Conservation (phyloP, 2,888 invertebrate genomes). For the Ischnus inquisitorius region DNA sequence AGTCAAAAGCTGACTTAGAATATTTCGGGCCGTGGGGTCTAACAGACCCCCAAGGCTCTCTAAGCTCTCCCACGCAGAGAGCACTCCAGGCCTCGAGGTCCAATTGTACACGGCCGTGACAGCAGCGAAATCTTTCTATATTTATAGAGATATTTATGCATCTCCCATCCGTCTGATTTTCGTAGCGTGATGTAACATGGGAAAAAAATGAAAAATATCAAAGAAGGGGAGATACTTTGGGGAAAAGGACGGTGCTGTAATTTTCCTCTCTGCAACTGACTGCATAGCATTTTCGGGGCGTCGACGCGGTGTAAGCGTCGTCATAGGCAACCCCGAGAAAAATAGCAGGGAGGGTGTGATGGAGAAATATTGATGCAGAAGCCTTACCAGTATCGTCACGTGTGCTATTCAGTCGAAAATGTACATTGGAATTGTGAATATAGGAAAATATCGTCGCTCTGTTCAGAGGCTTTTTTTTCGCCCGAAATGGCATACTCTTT, state of each 20-base stretch:
- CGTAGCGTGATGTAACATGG: not conserved
- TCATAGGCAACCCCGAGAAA: conserved; percentile 59
- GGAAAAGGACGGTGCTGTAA: conserved; percentile 27
- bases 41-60: no score
- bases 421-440: conserved; percentile 9
- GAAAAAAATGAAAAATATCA: not conserved
- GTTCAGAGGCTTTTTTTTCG: not conserved
- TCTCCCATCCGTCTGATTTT: no score
- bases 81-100: no score
- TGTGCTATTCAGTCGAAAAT: conserved; percentile 7
- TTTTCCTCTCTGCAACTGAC: conserved; percentile 44
- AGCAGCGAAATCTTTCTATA: no score
- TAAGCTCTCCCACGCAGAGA: no score
- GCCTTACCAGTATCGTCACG: not conserved
- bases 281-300: not conserved
- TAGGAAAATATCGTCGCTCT: conserved; percentile 3
- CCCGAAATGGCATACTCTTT: not conserved
- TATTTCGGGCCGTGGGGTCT: no score
- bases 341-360: conserved; percentile 40
- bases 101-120: no score
- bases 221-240: not conserved
- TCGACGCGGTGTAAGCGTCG: conserved; percentile 37
- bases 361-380: conserved; percentile 29
- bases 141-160: no score
- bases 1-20: no score